Evolutionary conservation across 2,797 vertebrate species (phyloP).

Genomic region (Diplodus sargus): DNA sequence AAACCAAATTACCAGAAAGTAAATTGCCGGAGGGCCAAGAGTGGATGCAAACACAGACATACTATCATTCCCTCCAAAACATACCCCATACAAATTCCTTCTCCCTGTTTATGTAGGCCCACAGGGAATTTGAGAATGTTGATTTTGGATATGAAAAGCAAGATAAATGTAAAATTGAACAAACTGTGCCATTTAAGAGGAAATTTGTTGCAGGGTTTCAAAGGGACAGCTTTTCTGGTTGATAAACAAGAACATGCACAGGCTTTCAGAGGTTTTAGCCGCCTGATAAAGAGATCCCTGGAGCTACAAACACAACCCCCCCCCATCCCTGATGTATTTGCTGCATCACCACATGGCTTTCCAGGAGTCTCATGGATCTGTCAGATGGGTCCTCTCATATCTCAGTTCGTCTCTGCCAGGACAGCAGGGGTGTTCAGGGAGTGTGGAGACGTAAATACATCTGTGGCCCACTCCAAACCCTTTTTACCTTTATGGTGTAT

Average conservation of each 20-base stretch:
- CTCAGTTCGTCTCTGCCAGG: conserved; percentile 23
- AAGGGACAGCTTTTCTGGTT: conserved; percentile 11
- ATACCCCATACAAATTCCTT: conserved; percentile 20
- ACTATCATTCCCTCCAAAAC: conserved; percentile 35
- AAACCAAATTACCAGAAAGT: conserved; percentile 53
- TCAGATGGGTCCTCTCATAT: conserved; percentile 47
- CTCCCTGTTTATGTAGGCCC: conserved; percentile 22
- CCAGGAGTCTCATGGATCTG: conserved; percentile 26
- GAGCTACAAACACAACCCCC: conserved; percentile 16
- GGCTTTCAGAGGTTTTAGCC: conserved; percentile 7
- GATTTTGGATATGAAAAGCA: conserved; percentile 39
- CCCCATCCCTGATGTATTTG: conserved; percentile 10
- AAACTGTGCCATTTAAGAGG: conserved; percentile 47
- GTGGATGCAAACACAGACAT: conserved; percentile 42
- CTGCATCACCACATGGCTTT: conserved; percentile 39
- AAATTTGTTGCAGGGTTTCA: conserved; percentile 32
- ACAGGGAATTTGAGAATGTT: conserved; percentile 43
- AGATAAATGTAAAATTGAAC: conserved; percentile 54
- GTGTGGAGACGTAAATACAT: conserved; percentile 35
- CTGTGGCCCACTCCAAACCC: conserved; percentile 36
- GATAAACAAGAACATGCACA: conserved; percentile 38
- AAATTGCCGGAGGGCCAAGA: conserved; percentile 30
- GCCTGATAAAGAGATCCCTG: conserved; percentile 31
- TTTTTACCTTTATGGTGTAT: conserved; percentile 9
- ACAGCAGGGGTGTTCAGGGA: conserved; percentile 27